These are phyloP conservation scores for Ceratina australensis DNA, from an alignment of 1,140 invertebrate species.

Conservation along the genomic window DNA sequence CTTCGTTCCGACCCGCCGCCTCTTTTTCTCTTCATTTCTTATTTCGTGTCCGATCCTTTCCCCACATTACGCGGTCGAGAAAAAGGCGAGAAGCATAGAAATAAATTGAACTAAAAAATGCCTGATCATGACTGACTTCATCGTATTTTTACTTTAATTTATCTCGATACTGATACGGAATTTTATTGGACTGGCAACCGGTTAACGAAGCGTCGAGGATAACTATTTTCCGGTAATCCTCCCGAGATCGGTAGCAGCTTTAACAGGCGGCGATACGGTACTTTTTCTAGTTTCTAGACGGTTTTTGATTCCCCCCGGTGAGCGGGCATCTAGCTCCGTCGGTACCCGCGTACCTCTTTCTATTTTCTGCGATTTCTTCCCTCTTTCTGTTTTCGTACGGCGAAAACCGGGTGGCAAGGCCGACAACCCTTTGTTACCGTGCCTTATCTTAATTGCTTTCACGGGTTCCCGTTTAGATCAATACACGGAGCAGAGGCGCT, in stretches of 20 bases:
- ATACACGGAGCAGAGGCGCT: conserved; percentile 65
- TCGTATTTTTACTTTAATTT: too few species aligned
- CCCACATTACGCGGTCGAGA: conserved; percentile 5
- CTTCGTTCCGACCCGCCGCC: conserved; percentile 4
- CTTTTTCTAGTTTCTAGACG: neutral
- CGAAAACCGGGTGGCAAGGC: conserved; percentile 67
- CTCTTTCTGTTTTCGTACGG: conserved; percentile 57
- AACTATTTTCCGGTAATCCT: too few species aligned
- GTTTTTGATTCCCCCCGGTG: neutral
- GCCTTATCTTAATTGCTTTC: conserved; percentile 78
- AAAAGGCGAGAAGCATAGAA: conserved; percentile 3
- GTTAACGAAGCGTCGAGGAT: neutral
- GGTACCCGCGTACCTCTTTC: conserved; percentile 4
- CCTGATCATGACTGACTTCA: too few species aligned
- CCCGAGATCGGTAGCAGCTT: too few species aligned
- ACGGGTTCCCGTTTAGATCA: conserved; percentile 77
- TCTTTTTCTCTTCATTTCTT: neutral
- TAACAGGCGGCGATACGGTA: too few species aligned
- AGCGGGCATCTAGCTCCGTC: neutral
- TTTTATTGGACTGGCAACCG: too few species aligned
- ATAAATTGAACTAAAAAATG: conserved; percentile 24
- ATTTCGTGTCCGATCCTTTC: neutral
- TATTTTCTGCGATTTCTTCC: conserved; percentile 11
- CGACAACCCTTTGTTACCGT: conserved; percentile 78
- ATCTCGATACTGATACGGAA: too few species aligned